phyloP scores from a whole-genome alignment of 1,140 invertebrate genomes.

The Drosophila arawakana region DNA sequence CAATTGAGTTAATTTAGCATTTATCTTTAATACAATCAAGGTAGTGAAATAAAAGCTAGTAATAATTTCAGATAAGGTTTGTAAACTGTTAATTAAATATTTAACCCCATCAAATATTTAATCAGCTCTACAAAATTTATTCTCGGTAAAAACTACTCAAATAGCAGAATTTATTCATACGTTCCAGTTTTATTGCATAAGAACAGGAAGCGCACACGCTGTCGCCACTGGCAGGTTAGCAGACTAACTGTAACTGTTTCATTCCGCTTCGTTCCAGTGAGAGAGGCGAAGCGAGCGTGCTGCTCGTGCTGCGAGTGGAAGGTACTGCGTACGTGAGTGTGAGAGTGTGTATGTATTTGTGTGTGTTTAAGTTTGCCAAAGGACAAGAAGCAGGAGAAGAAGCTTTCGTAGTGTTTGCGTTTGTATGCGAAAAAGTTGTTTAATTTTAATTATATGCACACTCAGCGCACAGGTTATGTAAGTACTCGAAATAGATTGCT shows the following conservation, averaged over 20 bases:
- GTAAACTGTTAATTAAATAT: too few relatives aligned
- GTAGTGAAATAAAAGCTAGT: too few relatives aligned
- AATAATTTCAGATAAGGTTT: too few relatives aligned
- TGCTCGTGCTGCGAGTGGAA: slow-evolving; percentile 48
- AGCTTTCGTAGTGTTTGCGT: slow-evolving; percentile 50
- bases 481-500: slow-evolving; percentile 37
- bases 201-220: slow-evolving; percentile 39
- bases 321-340: slow-evolving; percentile 2
- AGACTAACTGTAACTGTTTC: slow-evolving; percentile 65
- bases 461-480: slow-evolving; percentile 60
- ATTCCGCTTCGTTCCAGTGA: slow-evolving; percentile 57
- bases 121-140: too few relatives aligned
- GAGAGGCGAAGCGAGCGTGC: slow-evolving; percentile 38
- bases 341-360: slow-evolving; percentile 2
- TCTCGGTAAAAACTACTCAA: too few relatives aligned
- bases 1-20: too few relatives aligned
- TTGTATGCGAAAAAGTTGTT: slow-evolving; percentile 70
- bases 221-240: slow-evolving; percentile 14
- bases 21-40: too few relatives aligned
- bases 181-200: slow-evolving; percentile 53
- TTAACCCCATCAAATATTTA: too few relatives aligned
- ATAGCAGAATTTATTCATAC: neutral
- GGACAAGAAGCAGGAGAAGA: slow-evolving; percentile 45
- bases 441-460: slow-evolving; percentile 75
- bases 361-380: slow-evolving; percentile 47